These are phyloP conservation scores for Eumacrocentrus americanus DNA, from an alignment of 2,888 invertebrate genomes.

Conservation along the genomic window DNA sequence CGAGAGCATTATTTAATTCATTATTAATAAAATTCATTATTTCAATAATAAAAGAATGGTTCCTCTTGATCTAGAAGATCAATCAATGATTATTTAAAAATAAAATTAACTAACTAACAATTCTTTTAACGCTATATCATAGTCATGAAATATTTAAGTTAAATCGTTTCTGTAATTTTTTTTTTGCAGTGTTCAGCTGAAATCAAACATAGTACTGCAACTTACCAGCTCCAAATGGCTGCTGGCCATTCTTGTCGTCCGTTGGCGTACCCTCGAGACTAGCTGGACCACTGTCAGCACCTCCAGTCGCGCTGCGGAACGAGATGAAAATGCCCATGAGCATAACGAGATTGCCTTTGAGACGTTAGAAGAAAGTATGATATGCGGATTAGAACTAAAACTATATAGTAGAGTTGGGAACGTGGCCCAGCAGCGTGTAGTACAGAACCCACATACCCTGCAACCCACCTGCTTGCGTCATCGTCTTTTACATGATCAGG, in stretches of 20 bases:
- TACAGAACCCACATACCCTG: constrained; percentile 49
- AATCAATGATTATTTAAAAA: too few relatives aligned
- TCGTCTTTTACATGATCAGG: constrained; percentile 70
- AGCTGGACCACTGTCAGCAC: constrained; percentile 86
- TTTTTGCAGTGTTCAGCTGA: too few relatives aligned
- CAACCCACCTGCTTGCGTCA: constrained; percentile 73
- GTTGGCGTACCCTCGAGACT: constrained; percentile 80
- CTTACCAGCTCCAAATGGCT: constrained; percentile 73
- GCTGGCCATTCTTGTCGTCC: constrained; percentile 78
- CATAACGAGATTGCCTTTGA: constrained; percentile 6
- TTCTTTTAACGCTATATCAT: too few relatives aligned
- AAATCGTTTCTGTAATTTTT: too few relatives aligned
- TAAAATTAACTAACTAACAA: too few relatives aligned
- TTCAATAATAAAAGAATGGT: too few relatives aligned
- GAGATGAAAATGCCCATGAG: constrained; percentile 9
- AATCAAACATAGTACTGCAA: constrained; percentile 38
- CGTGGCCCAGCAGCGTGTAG: constrained; percentile 38
- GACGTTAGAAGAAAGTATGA: background rate
- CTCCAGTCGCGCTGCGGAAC: constrained; percentile 80
- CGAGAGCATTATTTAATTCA: too few relatives aligned
- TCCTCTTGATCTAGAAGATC: too few relatives aligned
- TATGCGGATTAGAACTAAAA: constrained; percentile 27
- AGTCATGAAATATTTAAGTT: too few relatives aligned
- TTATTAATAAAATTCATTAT: too few relatives aligned
- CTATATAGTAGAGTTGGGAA: constrained; percentile 23